Evolutionary conservation across 2,888 invertebrate species (phyloP), one percentile per base, ranked within the genome.

Genomic region (Acrobeloides nanus): DNA sequence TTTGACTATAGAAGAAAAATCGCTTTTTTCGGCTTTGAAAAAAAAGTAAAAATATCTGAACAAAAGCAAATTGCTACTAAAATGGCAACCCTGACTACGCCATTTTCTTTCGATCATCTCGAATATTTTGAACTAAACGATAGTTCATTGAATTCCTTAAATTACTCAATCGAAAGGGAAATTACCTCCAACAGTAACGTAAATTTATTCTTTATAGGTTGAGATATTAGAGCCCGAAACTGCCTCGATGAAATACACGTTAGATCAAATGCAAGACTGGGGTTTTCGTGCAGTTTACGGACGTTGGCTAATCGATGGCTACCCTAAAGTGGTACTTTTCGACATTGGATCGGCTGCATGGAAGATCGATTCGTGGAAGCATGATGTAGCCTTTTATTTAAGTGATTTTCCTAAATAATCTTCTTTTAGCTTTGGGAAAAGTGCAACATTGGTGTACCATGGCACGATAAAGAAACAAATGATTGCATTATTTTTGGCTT

Each of bases 251-350:
- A 83, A 84, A 59, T 59, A 59, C 46, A 60, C 59, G 12, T 38
- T 59, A 15, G 63, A 64, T 21, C 80, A 80, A 0, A 77, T 92
- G 76, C 80, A 89, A 48, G 82, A 84, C 49, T 83, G 84, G 66
- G 95, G 95, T 10, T 88, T 86, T 71, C 87, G 88, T 85, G 80
- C 90, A 8, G 84, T 87, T 71, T 89, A 88, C 26, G 97, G 97
- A n/a, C 84, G 92, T 2, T 97, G 97, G 97, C 77, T 99, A 39
- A 97, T 99, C 2, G 97, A 99, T 73, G 97, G 97, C n/a, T 95
- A 92, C 79, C 97, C 97, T 0, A 90, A 90, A 76, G 85, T 99
- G 33, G 84, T 99, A 44, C 80, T 99, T 3, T 93, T 99, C 79
- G 97, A 99, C 76, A 87, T 99, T 73, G 88, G 89, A 17, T 89